Conservation (phyloP, 2,888 invertebrate genomes). For the Gastrophysa polygoni region DNA sequence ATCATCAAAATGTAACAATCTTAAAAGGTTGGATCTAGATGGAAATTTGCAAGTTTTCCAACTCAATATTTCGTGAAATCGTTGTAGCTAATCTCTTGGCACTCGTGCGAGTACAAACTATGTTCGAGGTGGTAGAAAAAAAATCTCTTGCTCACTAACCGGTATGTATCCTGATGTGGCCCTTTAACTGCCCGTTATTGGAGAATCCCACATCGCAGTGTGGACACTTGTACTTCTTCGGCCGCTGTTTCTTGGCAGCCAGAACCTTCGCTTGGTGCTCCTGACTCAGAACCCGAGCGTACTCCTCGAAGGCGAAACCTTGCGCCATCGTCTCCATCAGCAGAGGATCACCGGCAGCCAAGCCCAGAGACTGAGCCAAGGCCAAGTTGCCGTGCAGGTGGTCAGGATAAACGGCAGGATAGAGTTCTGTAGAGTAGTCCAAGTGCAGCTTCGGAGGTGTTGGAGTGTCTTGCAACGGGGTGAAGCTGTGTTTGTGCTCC, state of each 20-base stretch:
- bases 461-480: slow-evolving; percentile 24
- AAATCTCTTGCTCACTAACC: too few species aligned
- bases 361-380: slow-evolving; percentile 43
- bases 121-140: too few species aligned
- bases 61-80: too few species aligned
- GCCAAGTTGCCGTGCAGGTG: slow-evolving; percentile 39
- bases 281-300: slow-evolving; percentile 72
- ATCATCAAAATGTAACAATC: too few species aligned
- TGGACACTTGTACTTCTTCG: slow-evolving; percentile 90
- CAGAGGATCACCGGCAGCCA: slow-evolving; percentile 47
- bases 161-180: slow-evolving; percentile 90
- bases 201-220: slow-evolving; percentile 90
- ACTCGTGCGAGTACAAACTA: too few species aligned
- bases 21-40: too few species aligned
- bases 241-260: slow-evolving; percentile 76
- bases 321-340: slow-evolving; percentile 53
- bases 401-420: slow-evolving; percentile 34
- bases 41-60: too few species aligned
- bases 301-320: slow-evolving; percentile 70
- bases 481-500: slow-evolving; percentile 30
- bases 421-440: slow-evolving; percentile 38
- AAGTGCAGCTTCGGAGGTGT: slow-evolving; percentile 1
- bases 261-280: slow-evolving; percentile 72
- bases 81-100: too few species aligned
- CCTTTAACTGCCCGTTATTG: slow-evolving; percentile 92